Base-by-base conservation (phyloP, 2,797 vertebrate species). In the Delichon dasypus region DNA sequence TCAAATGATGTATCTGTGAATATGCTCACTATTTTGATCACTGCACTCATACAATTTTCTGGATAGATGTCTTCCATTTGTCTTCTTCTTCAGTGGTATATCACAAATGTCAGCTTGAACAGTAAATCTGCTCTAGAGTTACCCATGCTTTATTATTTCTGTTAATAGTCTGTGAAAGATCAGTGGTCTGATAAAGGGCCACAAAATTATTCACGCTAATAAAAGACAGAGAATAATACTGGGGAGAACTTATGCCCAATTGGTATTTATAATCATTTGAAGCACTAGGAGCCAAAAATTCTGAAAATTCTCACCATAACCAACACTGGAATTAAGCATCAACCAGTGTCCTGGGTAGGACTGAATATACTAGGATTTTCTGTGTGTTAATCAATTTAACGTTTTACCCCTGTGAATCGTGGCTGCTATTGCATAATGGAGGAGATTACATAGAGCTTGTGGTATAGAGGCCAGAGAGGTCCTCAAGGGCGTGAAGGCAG, bases 11-110 rank as follows among this genome's bases (percentile, higher is more conserved):
- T 83, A 62, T 85, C 54, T 94, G 85, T 89, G 91, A 88, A 88
- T 96, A 62, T 55, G 54, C 76, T 95, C 64, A 42, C 47, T 90
- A 18, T 92, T 92, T 93, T 76, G 30, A 74, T 80, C n/a, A 45
- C 29, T 71, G 54, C 34, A 15, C 18, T 76, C 65, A 65, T 22
- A 66, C 2, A 6, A 27, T 88, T 89, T 74, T 81, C 29, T 65
- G 80, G 70, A 72, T 75, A 57, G 75, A 58, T 80, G 54, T 82
- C 57, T 88, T 94, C 58, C 47, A 71, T 77, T 77, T 74, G 38
- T 72, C 70, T 72, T 85, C 68, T 54, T 82, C 48, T 90, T 90
- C 78, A 64, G 23, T 68, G 65, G 22, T 34, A 17, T 77, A 82
- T 76, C 71, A 54, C 27, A 93, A 72, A 55, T 13, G 21, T 64